Evolutionary conservation across 2,113 vertebrate genomes (phyloP), one percentile per base, ranked within the genome.

Genomic region (Salvelinus namaycush): DNA sequence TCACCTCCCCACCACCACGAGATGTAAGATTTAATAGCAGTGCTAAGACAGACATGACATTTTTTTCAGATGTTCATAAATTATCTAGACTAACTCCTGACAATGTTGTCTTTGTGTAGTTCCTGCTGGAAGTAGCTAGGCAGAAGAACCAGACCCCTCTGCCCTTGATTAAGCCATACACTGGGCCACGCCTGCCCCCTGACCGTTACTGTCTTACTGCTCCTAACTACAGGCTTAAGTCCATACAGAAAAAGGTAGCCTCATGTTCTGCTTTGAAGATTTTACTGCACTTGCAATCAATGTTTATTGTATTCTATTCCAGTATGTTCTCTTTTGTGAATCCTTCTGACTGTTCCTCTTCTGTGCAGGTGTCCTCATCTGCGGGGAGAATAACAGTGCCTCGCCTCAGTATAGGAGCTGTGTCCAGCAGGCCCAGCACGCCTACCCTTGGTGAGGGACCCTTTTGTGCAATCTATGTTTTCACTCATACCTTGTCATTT

Each of bases 181-280:
- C 96, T 0, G 98, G 98, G 0, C 97, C 97, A 1, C 90, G 97
- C 1, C 94, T 99, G 0, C 97, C 97, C 0, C 97, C 97, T 0
- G 97, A 99, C 87, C 93, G 97, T 16, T 99, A 98, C 81, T 99
- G 97, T 75, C 78, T 99, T 76, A 98, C 96, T 0, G 96, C 97
- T 0, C 96, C 97, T 20, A 98, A 99, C 93, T 98, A 98, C 89
- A 87, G 95, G 2, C 95, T 99, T 0, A 99, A 99, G 65, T 95
- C 96, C 1, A 70, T 97, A n/a, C 96, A 96, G 88, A 99, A 98
- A 87, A 99, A 99, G 95, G 95, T 98, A 18, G 79, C 51, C 51
- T 54, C 11, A 12, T 12, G 39, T 54, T 54, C 5, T 54, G 51
- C 51, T 11, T 54, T 54, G 12, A 16, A 16, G 51, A 54, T 18